phyloP scores from a whole-genome alignment of 2,113 vertebrate species.

The Oreochromis tanganicae region DNA sequence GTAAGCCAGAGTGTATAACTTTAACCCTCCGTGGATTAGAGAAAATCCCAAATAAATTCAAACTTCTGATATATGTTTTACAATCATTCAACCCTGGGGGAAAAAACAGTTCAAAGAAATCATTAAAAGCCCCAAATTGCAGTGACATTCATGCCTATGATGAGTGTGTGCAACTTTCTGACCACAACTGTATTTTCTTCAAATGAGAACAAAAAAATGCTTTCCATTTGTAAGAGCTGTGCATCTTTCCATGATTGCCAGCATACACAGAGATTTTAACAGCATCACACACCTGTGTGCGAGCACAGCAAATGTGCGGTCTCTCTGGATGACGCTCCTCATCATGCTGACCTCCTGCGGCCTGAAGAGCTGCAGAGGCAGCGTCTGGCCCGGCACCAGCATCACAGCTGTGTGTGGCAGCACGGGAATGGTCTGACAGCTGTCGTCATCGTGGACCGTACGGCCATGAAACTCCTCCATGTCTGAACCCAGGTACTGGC shows the following conservation, averaged over 20 bases:
- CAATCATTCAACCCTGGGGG: fast-evolving
- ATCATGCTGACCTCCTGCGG: constrained; percentile 99
- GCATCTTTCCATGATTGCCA: background rate
- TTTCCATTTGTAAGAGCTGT: background rate
- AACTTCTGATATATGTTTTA: background rate
- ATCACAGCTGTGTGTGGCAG: constrained; percentile 87
- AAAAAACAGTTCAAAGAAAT: background rate
- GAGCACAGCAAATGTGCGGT: constrained; percentile 95
- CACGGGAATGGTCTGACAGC: constrained; percentile 89
- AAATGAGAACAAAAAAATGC: background rate
- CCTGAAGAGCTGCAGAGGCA: constrained; percentile 91
- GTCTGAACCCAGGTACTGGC: constrained; percentile 90
- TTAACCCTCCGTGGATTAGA: background rate
- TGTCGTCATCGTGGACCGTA: constrained; percentile 92
- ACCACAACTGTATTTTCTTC: background rate
- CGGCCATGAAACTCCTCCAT: constrained; percentile 98
- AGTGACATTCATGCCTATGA: background rate
- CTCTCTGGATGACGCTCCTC: constrained; percentile 87
- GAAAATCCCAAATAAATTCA: background rate
- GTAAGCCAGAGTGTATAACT: background rate
- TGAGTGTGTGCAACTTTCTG: background rate
- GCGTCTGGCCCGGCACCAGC: constrained; percentile 91
- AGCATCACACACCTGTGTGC: constrained; percentile 86
- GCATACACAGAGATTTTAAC: background rate
- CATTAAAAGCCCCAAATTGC: background rate